Evolutionary conservation across 1,140 invertebrate species (phyloP), one percentile per base, ranked within the genome.

Genomic region (Amyelois transitella): DNA sequence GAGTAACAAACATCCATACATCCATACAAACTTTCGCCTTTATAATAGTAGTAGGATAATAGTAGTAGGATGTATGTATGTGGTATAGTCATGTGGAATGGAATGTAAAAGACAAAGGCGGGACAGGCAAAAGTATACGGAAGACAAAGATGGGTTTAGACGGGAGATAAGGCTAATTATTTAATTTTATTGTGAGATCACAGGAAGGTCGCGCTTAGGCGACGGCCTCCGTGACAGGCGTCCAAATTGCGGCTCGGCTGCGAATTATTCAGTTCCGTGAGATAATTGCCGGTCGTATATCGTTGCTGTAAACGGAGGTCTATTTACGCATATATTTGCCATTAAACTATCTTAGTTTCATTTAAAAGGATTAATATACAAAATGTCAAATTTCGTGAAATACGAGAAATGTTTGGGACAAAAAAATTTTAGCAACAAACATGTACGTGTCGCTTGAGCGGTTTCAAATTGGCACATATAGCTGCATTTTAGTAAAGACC

Each of bases 131-230:
- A 38, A 38, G 32, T 38, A 38, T 14, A 14, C 32, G 19, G 18
- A 22, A 48, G 45, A 48, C 18, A 20, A 21, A 48, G 19, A 20
- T 48, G 19, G 12, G 45, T 21, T 48, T 14, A 4, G 18, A 20
- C 45, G 20, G 45, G 45, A 48, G 45, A 48, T 71, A 70, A 69
- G 51, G 60, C 48, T 54, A 60, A 73, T 66, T 72, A 65, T 75
- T 69, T 71, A 66, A 71, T 70, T 72, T 64, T 64, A 65, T 62
- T 56, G 57, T 62, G 64, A 72, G 65, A 67, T 75, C 58, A 67
- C 54, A 60, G 66, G 62, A 72, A 80, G 74, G 70, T 66, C 68
- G 55, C 47, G 43, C 64, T 68, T 66, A 45, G 57, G 58, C 60
- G 50, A 24, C 49, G 55, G 22, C 20, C 17, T 58, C 19, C 66